Evolutionary conservation across 2,113 vertebrate genomes (phyloP).

Genomic region (Hippopotamus amphibius): DNA sequence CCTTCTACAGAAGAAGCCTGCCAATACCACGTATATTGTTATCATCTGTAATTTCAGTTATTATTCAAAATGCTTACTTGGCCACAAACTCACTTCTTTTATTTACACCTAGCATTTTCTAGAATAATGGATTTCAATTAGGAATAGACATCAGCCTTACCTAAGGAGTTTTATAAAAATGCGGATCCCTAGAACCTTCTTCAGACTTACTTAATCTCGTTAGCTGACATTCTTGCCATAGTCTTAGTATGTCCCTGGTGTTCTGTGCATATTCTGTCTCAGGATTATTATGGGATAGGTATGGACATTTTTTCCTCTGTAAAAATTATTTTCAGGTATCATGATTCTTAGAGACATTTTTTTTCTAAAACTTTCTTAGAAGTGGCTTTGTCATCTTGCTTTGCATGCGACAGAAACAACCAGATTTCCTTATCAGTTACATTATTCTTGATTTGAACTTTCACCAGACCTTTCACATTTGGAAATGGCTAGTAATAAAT

Average conservation of each 20-base stretch:
- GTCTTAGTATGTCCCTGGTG: not conserved
- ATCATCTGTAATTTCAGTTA: not conserved
- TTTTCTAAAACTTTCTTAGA: not conserved
- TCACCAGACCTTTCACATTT: not conserved
- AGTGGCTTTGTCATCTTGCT: conserved; percentile 31
- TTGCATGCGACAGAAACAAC: not conserved
- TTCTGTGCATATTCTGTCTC: not conserved
- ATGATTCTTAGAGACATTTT: not conserved
- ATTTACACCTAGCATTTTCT: not conserved
- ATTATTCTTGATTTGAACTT: not conserved
- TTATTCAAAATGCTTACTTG: not conserved
- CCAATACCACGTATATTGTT: not conserved
- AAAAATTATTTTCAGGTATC: not conserved
- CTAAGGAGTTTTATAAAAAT: not conserved
- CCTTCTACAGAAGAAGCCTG: not conserved
- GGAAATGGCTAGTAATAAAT: conserved; percentile 1
- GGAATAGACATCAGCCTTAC: not conserved
- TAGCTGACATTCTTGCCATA: not conserved
- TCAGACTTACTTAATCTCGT: not conserved
- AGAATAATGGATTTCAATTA: not conserved
- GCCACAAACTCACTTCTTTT: not conserved
- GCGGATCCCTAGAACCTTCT: not conserved
- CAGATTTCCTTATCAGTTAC: not conserved
- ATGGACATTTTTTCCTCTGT: not conserved
- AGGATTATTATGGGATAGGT: not conserved